Conservation (phyloP, 2,888 invertebrate genomes). For the Hemaris fuciformis region DNA sequence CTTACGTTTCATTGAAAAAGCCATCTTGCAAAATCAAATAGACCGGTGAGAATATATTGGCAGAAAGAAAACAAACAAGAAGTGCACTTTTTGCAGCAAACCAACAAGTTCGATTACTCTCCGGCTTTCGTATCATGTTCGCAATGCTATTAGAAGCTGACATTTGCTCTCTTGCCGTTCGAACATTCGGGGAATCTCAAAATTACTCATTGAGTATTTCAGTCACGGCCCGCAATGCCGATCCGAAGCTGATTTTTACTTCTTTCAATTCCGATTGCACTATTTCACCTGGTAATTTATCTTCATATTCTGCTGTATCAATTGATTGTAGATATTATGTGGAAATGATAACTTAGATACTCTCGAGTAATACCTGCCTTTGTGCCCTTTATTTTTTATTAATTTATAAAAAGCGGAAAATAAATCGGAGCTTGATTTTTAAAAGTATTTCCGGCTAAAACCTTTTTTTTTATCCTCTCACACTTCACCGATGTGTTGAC, state of each 20-base stretch:
- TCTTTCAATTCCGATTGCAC: constrained; percentile 77
- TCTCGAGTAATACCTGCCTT: background rate
- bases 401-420: no score
- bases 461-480: constrained; percentile 41
- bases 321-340: constrained; percentile 14
- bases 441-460: no score
- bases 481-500: constrained; percentile 45
- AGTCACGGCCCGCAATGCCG: constrained; percentile 70
- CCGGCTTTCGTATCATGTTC: constrained; percentile 60
- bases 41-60: constrained; percentile 4
- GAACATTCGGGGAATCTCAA: constrained; percentile 74
- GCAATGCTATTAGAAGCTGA: constrained; percentile 75
- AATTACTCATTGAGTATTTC: constrained; percentile 78
- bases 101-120: constrained; percentile 63
- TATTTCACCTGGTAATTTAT: constrained; percentile 74
- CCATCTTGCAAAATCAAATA: background rate
- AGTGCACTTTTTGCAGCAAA: constrained; percentile 48
- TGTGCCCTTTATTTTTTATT: background rate
- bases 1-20: constrained; percentile 18
- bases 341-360: background rate
- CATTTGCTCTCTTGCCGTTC: constrained; percentile 64
- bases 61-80: constrained; percentile 30
- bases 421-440: no score
- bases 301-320: constrained; percentile 51
- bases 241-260: constrained; percentile 77